phyloP scores from a whole-genome alignment of 2,888 invertebrate species.

The Ennomos quercinarius region DNA sequence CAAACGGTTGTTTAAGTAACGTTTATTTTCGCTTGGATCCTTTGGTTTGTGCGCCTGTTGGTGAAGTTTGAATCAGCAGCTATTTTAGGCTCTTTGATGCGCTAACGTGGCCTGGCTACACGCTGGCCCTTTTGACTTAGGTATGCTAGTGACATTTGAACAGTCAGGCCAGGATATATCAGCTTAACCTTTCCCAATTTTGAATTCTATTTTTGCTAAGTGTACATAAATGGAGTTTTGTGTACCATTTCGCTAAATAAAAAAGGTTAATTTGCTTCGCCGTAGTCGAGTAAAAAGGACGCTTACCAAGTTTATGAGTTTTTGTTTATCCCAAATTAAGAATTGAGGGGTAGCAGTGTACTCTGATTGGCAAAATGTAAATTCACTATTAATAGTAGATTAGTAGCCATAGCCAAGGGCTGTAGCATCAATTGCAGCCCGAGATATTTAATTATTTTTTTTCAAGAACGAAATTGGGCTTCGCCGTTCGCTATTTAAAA shows the following conservation, averaged over 20 bases:
- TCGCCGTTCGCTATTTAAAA: too few relatives aligned
- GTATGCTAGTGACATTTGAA: constrained; percentile 22
- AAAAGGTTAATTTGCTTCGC: too few relatives aligned
- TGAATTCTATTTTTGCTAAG: constrained; percentile 6
- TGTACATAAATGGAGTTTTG: background rate
- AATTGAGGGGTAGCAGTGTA: too few relatives aligned
- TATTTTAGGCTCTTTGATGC: constrained; percentile 70
- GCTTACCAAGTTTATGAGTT: background rate
- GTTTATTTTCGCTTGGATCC: constrained; percentile 61
- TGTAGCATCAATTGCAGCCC: too few relatives aligned
- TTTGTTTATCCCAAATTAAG: too few relatives aligned
- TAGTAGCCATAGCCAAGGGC: too few relatives aligned
- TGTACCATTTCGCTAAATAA: background rate
- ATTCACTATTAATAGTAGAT: too few relatives aligned
- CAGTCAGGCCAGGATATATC: background rate
- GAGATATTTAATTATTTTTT: too few relatives aligned
- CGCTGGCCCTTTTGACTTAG: constrained; percentile 23
- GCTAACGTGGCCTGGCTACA: constrained; percentile 41
- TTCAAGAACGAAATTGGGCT: too few relatives aligned
- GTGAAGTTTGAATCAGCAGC: constrained; percentile 64
- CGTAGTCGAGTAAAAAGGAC: too few relatives aligned
- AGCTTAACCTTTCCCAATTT: constrained; percentile 10
- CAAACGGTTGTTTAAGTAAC: constrained; percentile 55
- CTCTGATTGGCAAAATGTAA: too few relatives aligned
- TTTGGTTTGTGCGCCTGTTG: constrained; percentile 51